Evolutionary conservation across 2,113 vertebrate genomes (phyloP), one percentile per base, ranked within the genome.

Genomic region (Lamprotornis superbus): DNA sequence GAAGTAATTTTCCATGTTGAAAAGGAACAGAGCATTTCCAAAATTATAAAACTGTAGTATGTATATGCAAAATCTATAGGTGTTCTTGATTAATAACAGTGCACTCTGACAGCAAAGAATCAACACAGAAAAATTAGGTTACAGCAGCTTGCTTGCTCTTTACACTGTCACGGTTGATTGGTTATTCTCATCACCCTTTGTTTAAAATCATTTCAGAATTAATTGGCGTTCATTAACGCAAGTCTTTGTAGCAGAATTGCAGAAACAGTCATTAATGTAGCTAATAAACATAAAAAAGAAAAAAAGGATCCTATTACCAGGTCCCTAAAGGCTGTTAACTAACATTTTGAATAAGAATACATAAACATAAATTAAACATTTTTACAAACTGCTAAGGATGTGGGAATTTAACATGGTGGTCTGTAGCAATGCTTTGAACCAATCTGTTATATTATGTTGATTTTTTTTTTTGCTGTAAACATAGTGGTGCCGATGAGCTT

Each of bases 281-380:
- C 98, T 98, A 98, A 98, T 98, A 98, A 98, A 98, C 98, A 98
- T 98, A 98, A 98, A 98, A 97, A 98, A 98, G 97, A 98, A 98
- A 97, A 52, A 96, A 98, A 98, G 96, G 97, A 97, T 98, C 98
- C 97, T 98, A 98, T 98, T 98, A 98, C 97, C 96, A 93, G 95
- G 97, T 98, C 98, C 98, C 98, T 97, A 98, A 97, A 98, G 98
- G 98, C 98, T 97, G 97, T 98, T 98, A 98, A 98, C 97, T 98
- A 98, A 98, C 98, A 98, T 98, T 98, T 98, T 97, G 97, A 98
- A 97, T 98, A 98, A 97, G 97, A 98, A 98, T 98, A 97, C 96
- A 98, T 98, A 98, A 98, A 98, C 97, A 98, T 98, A 98, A 98
- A 98, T 98, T 98, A 98, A 98, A 97, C 97, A 97, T 98, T 98